Evolutionary conservation across 2,888 invertebrate genomes (phyloP), one percentile per base, ranked within the genome.

Genomic region (Platyscelio sp.): DNA sequence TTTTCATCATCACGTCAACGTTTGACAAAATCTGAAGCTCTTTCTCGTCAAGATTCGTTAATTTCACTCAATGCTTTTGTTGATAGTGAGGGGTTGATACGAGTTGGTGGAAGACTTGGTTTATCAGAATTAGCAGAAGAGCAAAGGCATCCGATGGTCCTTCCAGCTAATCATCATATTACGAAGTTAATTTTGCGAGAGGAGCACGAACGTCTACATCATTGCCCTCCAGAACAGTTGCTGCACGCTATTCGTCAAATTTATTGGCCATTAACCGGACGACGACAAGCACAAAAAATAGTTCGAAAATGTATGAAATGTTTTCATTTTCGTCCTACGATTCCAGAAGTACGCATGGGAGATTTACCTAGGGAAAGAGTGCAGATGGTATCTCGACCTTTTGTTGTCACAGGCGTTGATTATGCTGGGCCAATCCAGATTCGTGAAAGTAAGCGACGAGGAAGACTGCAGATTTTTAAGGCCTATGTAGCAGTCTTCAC

Each of bases 401-500:
- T 63, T 38, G n/a, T 43, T 3, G 6, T 43, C 15, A 38, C 63
- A 6, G 63, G 63, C 1, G 43, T 63, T 11, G 63, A 63, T 26
- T 63, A 63, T 22, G 63, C 22, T n/a, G 63, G 43, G 15, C 63
- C 63, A 24, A 43, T 63, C 5, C 3, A 6, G 1, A 29, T 63
- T 1, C 38, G 63, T 18, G 63, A 63, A 7, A 46, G 46, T 9
- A 18, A 9, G 3, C 40, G 43, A 20, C 29, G 63, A 26, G 43
- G 43, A 22, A 61, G 40, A 43, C 1, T 63, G 3, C 43, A 15
- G 3, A 84, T 86, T 18, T 13, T 58, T 6, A 68, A 72, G 33
- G 27, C 56, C 4, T 83, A 75, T 15, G 18, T 79, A 18, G 79
- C 79, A 3, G 20, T 83, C 1, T 83, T 83, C 20, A 56, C 63